Percentiles rank a stretch among this genome's conserved stretches.
These are phyloP conservation scores for Helobdella robusta DNA, from an alignment of 2,888 invertebrate species.

Conservation along the genomic window DNA sequence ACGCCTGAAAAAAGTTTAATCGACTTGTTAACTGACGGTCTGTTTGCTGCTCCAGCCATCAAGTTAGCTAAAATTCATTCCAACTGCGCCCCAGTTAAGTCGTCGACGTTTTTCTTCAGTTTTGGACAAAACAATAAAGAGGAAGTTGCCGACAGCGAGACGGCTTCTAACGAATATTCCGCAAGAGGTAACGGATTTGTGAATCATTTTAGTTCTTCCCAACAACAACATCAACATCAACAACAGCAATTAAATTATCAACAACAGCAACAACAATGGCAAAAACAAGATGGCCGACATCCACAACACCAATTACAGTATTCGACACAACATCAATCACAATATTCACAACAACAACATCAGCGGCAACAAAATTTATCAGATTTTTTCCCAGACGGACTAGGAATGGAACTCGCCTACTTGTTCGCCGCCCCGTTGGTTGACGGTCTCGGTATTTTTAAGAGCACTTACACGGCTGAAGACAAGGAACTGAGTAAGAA, in stretches of 20 bases:
- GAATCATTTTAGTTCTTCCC: too few species aligned
- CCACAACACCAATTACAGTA: background rate
- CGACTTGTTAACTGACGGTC: conserved; percentile 56
- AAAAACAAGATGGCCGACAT: background rate
- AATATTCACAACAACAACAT: too few species aligned
- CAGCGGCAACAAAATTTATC: background rate
- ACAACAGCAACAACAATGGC: background rate
- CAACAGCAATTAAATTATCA: too few species aligned
- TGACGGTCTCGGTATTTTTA: conserved; percentile 43
- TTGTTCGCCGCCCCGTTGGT: conserved; percentile 47
- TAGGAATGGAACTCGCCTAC: conserved; percentile 44
- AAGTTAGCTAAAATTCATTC: conserved; percentile 81
- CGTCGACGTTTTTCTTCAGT: conserved; percentile 54
- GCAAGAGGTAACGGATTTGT: too few species aligned
- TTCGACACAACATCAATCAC: too few species aligned
- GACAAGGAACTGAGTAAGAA: conserved; percentile 44
- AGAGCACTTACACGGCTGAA: conserved; percentile 33
- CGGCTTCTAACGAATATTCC: background rate
- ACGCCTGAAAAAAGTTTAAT: conserved; percentile 75
- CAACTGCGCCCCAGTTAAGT: conserved; percentile 47
- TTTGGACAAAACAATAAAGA: conserved; percentile 39
- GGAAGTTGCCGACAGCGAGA: conserved; percentile 4
- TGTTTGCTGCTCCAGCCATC: conserved; percentile 73
- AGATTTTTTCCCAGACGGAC: conserved; percentile 40
- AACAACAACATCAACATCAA: too few species aligned